Evolutionary conservation across 2,797 vertebrate genomes (phyloP).

Genomic region (Anas acuta): DNA sequence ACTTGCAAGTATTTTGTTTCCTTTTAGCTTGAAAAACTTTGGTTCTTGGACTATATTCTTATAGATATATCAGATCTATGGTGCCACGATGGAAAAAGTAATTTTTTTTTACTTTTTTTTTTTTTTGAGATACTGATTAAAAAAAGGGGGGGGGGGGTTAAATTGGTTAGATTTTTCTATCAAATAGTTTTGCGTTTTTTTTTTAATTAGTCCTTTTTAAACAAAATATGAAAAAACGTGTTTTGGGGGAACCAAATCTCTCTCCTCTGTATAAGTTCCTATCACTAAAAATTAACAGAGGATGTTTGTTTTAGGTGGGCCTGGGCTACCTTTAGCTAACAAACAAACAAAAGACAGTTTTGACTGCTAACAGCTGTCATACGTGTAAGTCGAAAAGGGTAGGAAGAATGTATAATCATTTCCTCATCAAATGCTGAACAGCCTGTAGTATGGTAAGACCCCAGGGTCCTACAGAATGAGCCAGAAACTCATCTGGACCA

Average conservation of each 20-base stretch:
- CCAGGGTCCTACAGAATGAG: conserved; percentile 52
- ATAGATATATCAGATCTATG: background rate
- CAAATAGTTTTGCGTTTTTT: background rate
- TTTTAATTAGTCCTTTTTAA: background rate
- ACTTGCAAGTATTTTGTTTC: background rate
- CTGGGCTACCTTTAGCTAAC: background rate
- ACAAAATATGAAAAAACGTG: background rate
- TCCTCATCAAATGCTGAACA: conserved; percentile 44
- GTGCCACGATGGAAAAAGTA: background rate
- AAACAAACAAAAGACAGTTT: conserved; percentile 6
- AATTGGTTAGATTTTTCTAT: background rate
- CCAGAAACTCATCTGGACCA: conserved; percentile 62
- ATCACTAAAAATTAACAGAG: background rate
- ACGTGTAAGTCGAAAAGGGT: background rate
- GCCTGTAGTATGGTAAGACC: conserved; percentile 42
- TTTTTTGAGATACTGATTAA: background rate
- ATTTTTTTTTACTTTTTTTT: background rate
- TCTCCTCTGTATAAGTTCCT: background rate
- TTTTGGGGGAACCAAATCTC: background rate
- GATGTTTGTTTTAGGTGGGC: background rate
- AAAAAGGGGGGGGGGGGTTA: background rate
- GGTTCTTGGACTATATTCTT: fast-evolving
- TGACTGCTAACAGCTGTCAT: conserved; percentile 40
- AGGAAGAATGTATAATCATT: conserved; percentile 35
- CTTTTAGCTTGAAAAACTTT: background rate